phyloP scores from a whole-genome alignment of 2,797 vertebrate species.

The Macroramphosus scolopax region DNA sequence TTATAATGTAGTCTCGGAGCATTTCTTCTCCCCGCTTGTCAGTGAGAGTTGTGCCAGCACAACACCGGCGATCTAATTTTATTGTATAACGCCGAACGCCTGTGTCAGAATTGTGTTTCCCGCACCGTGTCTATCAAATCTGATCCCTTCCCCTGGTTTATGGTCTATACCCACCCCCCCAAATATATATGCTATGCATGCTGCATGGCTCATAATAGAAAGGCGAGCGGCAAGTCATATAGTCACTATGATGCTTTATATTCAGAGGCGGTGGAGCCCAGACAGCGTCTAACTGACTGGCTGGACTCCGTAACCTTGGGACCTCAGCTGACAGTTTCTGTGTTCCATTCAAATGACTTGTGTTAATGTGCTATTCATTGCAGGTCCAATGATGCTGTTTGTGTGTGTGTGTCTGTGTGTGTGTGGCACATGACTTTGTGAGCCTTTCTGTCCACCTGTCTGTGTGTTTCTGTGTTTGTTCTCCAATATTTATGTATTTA shows the following conservation, averaged over 20 bases:
- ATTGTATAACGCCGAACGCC: slow-evolving; percentile 40
- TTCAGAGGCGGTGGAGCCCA: slow-evolving; percentile 50
- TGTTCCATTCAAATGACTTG: slow-evolving; percentile 60
- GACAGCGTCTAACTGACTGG: slow-evolving; percentile 45
- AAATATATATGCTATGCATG: slow-evolving; percentile 34
- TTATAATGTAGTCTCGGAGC: slow-evolving; percentile 61
- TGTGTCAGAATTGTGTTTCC: slow-evolving; percentile 39
- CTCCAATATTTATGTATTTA: slow-evolving; percentile 61
- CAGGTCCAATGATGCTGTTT: slow-evolving; percentile 19
- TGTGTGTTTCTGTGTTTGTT: slow-evolving; percentile 31
- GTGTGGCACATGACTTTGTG: slow-evolving; percentile 12
- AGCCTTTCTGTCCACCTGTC: slow-evolving; percentile 28
- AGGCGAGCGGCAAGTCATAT: slow-evolving; percentile 13
- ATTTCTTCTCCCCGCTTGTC: slow-evolving; percentile 58
- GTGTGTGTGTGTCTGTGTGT: slow-evolving; percentile 6
- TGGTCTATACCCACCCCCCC: slow-evolving; percentile 36
- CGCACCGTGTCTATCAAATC: slow-evolving; percentile 37
- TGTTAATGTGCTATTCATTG: slow-evolving; percentile 35
- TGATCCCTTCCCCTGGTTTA: slow-evolving; percentile 45
- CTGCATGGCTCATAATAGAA: slow-evolving; percentile 29
- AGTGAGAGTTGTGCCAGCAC: slow-evolving; percentile 41
- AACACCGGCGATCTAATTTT: slow-evolving; percentile 53
- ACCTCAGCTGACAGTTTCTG: slow-evolving; percentile 37
- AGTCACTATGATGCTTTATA: slow-evolving; percentile 47
- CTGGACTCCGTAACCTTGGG: slow-evolving; percentile 40